Percentiles rank a stretch among this genome's conserved stretches.
Evolutionary conservation across 2,888 invertebrate genomes (phyloP).

Genomic region (Tridacna gigas): DNA sequence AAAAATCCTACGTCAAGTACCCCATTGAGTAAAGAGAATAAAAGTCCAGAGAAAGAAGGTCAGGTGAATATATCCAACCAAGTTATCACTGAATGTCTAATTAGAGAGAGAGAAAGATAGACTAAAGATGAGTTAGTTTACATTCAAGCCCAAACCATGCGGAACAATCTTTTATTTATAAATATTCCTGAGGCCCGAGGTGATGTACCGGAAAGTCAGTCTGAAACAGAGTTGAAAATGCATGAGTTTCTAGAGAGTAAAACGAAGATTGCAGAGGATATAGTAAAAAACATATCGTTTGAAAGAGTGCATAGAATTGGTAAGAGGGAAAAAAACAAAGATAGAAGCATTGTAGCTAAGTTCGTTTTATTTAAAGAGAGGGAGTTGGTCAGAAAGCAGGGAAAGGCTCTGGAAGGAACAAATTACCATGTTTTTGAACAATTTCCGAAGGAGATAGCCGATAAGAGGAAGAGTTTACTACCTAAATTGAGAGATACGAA

Average conservation of each 20-base stretch:
- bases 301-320: slow-evolving; percentile 33
- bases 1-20: no score
- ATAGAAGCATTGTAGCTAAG: slow-evolving; percentile 25
- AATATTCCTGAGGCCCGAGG: neutral
- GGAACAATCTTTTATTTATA: neutral
- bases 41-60: no score
- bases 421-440: no score
- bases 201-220: neutral
- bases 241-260: neutral
- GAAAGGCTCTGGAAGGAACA: no score
- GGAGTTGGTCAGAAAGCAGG: slow-evolving; percentile 12
- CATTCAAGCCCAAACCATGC: slow-evolving; percentile 2
- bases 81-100: no score
- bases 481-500: slow-evolving; percentile 9
- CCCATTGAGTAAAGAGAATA: no score
- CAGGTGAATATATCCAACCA: no score
- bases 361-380: slow-evolving; percentile 28
- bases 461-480: neutral
- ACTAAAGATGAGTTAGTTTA: neutral
- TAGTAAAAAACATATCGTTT: neutral
- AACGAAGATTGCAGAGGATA: slow-evolving; percentile 6
- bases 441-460: no score
- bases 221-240: neutral
- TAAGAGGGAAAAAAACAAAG: neutral
- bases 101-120: no score